Base-by-base conservation (phyloP, 2,113 vertebrate species). In the Tricholaema leucomelas region DNA sequence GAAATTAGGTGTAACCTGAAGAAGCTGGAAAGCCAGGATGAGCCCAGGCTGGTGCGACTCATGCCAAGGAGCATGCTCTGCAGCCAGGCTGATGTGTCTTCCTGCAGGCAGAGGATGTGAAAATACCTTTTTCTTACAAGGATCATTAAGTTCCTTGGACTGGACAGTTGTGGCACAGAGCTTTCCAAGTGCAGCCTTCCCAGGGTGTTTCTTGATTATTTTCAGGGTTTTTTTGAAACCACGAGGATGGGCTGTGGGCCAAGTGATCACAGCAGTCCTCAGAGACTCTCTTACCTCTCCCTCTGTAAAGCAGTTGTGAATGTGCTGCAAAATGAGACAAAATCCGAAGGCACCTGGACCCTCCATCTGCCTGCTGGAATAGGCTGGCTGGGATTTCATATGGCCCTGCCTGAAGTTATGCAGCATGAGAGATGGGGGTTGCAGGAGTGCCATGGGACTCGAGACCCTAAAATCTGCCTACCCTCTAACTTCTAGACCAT, bases 61-160 rank as follows among this genome's bases (percentile, higher is more conserved):
- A 1, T 27, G 90, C 81, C 87, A 79, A 76, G 70, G 59, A 89
- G 33, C 0, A 0, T 38, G 72, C 30, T 76, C 59, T 82, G 63
- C 14, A 72, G 84, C 63, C 81, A 81, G 67, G n/a, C 52, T 87
- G 84, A 44, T 91, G 81, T 2, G 1, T 28, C 89, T 85, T 82
- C 71, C 78, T 91, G 52, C 3, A 4, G 72, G 71, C 55, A 91
- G 70, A 82, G 75, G 74, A 82, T 28, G 33, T 46, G 80, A 33
- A 92, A 91, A 91, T 38, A 19, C 56, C 44, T 72, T 81, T 78
- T 79, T 82, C 77, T 95, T 78, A 9, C 28, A 89, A 60, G 75
- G 81, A n/a, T 77, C 50, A 30, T 76, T 84, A 80, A 85, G 27
- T 76, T 85, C 19, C 52, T 80, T 91, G 91, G 31, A 21, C 10